Evolutionary conservation across 2,888 invertebrate species (phyloP), one percentile per base, ranked within the genome.

Genomic region (Steromphala cineraria): DNA sequence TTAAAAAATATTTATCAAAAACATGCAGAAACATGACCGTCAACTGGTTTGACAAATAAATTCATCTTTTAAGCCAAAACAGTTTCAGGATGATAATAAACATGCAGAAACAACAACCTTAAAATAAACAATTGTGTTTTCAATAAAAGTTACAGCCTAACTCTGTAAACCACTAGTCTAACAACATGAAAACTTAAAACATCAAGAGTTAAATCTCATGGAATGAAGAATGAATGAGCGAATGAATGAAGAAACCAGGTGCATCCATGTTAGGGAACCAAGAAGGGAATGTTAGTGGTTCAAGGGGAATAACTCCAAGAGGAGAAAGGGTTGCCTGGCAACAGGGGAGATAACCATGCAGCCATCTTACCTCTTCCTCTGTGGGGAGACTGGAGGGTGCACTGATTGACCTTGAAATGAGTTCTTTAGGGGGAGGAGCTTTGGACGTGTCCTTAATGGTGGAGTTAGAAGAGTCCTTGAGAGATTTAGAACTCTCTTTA

Each of bases 331-430:
- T 17, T 53, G 67, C 8, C 71, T 77, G n/a, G 21, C 67, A 36
- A 77, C 10, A 52, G 28, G 40, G 79, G 52, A 19, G 79, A 24
- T 46, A 46, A n/a, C 24, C 79, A 52, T 67, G 67, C 40, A 28
- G 15, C 19, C 78, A 76, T 52, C 67, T 52, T 46, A 82, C 82
- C 74, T 82, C 82, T 82, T 85, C 81, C 52, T 85, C 77, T 19
- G 85, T 84, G 31, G 83, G 85, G 19, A 84, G 81, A 1, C 80
- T 75, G 40, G 83, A 80, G 24, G 85, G 85, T 13, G 84, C 84
- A 82, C 85, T 84, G 77, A 84, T 84, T 24, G 83, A 84, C 28
- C 84, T 81, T 75, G 83, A 83, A 62, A 84, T 81, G 76, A 85
- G 79, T 62, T 85, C 85, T 82, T 82, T 81, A 67, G 80, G 77